Base-by-base conservation (phyloP, 2,113 vertebrate genomes). In the Dissostichus mawsoni region DNA sequence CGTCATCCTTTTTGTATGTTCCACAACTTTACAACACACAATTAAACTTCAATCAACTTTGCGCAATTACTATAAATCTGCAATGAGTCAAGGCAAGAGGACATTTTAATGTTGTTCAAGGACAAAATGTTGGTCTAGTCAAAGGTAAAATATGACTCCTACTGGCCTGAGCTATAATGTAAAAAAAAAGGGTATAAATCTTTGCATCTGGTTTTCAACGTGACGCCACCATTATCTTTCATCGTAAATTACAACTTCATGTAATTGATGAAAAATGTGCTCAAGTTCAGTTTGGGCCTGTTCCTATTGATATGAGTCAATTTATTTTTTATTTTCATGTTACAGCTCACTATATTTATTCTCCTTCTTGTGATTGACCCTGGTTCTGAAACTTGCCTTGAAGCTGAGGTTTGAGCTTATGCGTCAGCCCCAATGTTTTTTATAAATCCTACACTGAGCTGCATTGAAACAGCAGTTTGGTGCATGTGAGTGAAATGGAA, bases 191-290 rank as follows among this genome's bases (percentile, higher is more conserved):
- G 20, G 45, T 64, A 47, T 48, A 80, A 80, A 61, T 52, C 25
- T 14, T 55, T 62, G 20, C 50, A 80, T 85, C 75, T 89, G 83
- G 81, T 81, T 85, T 80, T 50, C 33, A 78, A 68, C 36, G 1
- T 70, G 58, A 44, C 57, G 33, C 61, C 79, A 58, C 41, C 67
- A 47, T 23, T 16, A 55, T 58, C 74, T 59, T 76, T 76, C 58
- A 67, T 66, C 44, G 59, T 66, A 18, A 66, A 58, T 62, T 23
- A 29, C 36, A 65, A 16, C 9, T 29, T 29, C 29, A 29, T 59
- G 58, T 59, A 51, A 51, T 76, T 62, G 58, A 66, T 65, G 51
- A 41, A 44, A 71, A 71, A 33, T 13, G 29, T 50, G 47, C 44
- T 69, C 44, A 18, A 47, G 33, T 66, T 51, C 12, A 9, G 20